phyloP scores from a whole-genome alignment of 1,140 invertebrate genomes.

The Papilio helenus region DNA sequence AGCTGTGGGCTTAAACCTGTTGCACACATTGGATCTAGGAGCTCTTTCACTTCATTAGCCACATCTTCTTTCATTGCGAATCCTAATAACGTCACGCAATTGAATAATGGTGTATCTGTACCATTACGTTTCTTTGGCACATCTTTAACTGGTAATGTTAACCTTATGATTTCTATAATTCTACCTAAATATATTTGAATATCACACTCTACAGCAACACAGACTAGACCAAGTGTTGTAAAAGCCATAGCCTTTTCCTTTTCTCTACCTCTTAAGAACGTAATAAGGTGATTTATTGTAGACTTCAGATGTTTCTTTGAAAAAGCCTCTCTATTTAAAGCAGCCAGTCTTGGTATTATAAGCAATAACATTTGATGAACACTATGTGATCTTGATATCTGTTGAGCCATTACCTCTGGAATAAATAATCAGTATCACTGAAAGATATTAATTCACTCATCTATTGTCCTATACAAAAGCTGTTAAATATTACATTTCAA shows the following conservation, averaged over 20 bases:
- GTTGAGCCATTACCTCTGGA: slow-evolving; percentile 90
- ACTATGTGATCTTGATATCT: slow-evolving; percentile 88
- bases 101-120: slow-evolving; percentile 95
- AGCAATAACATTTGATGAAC: slow-evolving; percentile 95
- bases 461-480: not conserved
- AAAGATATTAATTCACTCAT: not conserved
- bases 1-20: slow-evolving; percentile 95
- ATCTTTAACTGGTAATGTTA: slow-evolving; percentile 91
- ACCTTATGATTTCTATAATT: slow-evolving; percentile 94
- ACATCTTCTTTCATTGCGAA: slow-evolving; percentile 92
- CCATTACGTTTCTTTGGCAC: slow-evolving; percentile 87
- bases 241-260: slow-evolving; percentile 94
- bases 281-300: slow-evolving; percentile 91
- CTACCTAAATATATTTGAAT: slow-evolving; percentile 91
- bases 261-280: slow-evolving; percentile 89
- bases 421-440: slow-evolving; percentile 29
- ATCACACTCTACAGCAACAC: slow-evolving; percentile 92
- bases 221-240: slow-evolving; percentile 94
- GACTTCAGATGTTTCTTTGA: slow-evolving; percentile 90
- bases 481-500: not conserved
- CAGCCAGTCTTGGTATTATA: slow-evolving; percentile 95
- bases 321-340: slow-evolving; percentile 94
- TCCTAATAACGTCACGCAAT: slow-evolving; percentile 95
- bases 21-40: slow-evolving; percentile 96
- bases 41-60: slow-evolving; percentile 90